These are phyloP conservation scores for Drosophila micromelanica DNA, from an alignment of 1,140 invertebrate genomes.

Conservation along the genomic window DNA sequence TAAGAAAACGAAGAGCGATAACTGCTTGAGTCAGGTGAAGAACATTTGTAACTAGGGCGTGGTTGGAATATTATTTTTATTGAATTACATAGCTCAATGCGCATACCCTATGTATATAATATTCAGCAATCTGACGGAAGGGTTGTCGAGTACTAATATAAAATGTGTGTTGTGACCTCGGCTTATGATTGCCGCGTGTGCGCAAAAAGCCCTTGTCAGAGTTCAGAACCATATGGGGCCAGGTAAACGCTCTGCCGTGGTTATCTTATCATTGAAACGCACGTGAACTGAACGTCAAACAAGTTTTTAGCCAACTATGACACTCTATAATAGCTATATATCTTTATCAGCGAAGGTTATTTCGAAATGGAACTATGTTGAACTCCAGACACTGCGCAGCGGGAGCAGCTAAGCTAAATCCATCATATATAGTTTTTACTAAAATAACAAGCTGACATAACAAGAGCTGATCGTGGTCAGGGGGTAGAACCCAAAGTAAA, in stretches of 20 bases:
- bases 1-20: not conserved
- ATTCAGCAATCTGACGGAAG: not conserved
- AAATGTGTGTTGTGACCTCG: constrained; percentile 17
- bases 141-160: not conserved
- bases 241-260: constrained; percentile 17
- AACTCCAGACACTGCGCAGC: constrained; percentile 49
- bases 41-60: not conserved
- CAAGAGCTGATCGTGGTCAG: constrained; percentile 15
- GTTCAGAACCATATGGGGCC: constrained; percentile 42
- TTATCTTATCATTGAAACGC: constrained; percentile 71
- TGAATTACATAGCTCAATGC: constrained; percentile 4
- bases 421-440: constrained; percentile 16
- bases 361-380: constrained; percentile 45
- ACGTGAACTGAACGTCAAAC: constrained; percentile 62
- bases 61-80: not conserved
- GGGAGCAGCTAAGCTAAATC: constrained; percentile 45
- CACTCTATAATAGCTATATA: constrained; percentile 31
- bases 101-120: not conserved
- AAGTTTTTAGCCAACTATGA: constrained; percentile 34
- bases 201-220: constrained; percentile 58
- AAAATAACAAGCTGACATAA: constrained; percentile 27
- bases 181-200: constrained; percentile 49
- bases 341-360: constrained; percentile 54
- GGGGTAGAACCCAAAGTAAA: constrained; percentile 20
- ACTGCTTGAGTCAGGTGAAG: constrained; percentile 7